These are phyloP conservation scores for Pocillopora damicornis DNA, from an alignment of 64 coral and sea anemone species.

Conservation along the genomic window DNA sequence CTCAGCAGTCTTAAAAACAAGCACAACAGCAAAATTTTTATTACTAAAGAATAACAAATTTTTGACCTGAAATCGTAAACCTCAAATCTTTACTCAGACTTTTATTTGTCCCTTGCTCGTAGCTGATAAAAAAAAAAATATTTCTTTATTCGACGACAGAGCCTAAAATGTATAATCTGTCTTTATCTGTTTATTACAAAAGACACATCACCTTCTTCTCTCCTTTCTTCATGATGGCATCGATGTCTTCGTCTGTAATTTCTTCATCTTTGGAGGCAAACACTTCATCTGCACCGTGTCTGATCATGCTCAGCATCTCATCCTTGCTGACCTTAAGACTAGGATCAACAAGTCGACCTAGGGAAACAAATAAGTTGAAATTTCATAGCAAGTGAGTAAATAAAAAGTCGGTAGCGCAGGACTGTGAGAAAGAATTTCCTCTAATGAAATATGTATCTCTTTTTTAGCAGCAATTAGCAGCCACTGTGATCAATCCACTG, in stretches of 20 bases:
- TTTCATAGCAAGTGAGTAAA: background rate
- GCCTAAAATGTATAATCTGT: too few relatives aligned
- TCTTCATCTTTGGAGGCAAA: slow-evolving; percentile 98
- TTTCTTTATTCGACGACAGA: too few relatives aligned
- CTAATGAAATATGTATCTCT: background rate
- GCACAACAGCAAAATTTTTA: background rate
- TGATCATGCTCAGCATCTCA: slow-evolving; percentile 98
- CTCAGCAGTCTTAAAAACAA: slow-evolving; percentile 65
- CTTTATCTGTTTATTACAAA: too few relatives aligned
- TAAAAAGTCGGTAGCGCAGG: too few relatives aligned
- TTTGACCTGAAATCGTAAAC: too few relatives aligned
- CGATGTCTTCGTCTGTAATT: slow-evolving; percentile 96
- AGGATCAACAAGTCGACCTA: slow-evolving; percentile 92
- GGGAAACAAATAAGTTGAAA: background rate
- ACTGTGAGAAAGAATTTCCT: too few relatives aligned
- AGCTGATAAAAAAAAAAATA: too few relatives aligned
- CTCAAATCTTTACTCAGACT: too few relatives aligned
- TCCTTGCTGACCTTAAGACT: slow-evolving; percentile 95
- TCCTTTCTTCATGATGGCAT: slow-evolving; percentile 79
- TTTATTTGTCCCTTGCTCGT: too few relatives aligned
- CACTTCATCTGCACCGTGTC: slow-evolving; percentile 97
- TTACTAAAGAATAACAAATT: background rate
- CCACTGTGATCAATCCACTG: too few relatives aligned
- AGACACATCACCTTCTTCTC: slow-evolving; percentile 73
- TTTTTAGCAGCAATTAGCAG: too few relatives aligned